phyloP scores from a whole-genome alignment of 2,113 vertebrate genomes.

The Nettapus auritus region DNA sequence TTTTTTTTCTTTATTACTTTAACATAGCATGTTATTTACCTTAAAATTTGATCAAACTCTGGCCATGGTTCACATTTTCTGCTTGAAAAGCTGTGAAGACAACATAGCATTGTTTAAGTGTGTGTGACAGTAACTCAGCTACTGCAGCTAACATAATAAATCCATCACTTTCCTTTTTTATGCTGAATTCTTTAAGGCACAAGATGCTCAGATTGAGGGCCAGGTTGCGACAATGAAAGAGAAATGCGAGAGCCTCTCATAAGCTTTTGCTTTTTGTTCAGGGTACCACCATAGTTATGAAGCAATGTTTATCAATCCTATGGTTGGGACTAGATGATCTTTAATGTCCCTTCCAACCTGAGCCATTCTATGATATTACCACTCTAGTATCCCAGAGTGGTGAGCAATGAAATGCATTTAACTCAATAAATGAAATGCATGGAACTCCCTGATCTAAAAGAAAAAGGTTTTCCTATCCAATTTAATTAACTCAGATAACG shows the following conservation, averaged over 20 bases:
- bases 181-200: neutral
- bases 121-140: neutral
- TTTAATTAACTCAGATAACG: neutral
- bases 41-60: constrained; percentile 8
- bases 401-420: neutral
- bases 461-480: neutral
- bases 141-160: neutral
- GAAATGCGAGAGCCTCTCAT: neutral
- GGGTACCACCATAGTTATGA: neutral
- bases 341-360: too few relatives aligned
- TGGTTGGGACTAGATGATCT: too few relatives aligned
- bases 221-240: neutral
- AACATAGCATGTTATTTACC: constrained; percentile 24
- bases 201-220: neutral
- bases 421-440: neutral
- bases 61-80: constrained; percentile 13
- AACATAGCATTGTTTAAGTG: constrained; percentile 27
- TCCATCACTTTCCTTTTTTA: neutral
- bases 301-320: neutral
- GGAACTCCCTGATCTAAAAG: neutral
- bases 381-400: neutral
- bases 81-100: neutral
- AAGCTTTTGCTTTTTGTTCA: neutral
- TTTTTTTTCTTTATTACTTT: neutral
- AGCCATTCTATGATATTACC: neutral